A percentile compares a stretch with the other conserved stretches of the same genome.
Evolutionary conservation across 1,140 invertebrate species (phyloP).

Genomic region (Arctopsyche grandis): DNA sequence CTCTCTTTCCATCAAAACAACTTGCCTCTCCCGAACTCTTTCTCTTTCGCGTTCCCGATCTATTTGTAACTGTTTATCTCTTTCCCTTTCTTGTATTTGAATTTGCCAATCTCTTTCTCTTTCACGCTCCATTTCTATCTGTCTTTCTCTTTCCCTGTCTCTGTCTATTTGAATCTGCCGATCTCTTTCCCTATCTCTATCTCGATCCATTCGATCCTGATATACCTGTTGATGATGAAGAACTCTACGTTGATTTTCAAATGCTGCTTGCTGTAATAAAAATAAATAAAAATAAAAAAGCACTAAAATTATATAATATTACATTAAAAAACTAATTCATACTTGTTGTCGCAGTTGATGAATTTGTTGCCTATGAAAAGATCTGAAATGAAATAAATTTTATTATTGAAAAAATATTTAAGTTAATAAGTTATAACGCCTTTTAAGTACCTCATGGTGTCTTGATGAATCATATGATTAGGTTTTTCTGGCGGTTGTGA

Average conservation of each 20-base stretch:
- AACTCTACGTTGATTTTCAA: slow-evolving; percentile 51
- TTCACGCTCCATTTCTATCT: slow-evolving; percentile 43
- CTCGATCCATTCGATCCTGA: slow-evolving; percentile 51
- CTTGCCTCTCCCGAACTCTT: slow-evolving; percentile 58
- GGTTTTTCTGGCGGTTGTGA: slow-evolving; percentile 56
- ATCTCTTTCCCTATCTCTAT: slow-evolving; percentile 40
- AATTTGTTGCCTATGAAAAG: not conserved
- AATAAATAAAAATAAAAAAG: not conserved
- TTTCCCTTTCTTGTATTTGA: slow-evolving; percentile 25
- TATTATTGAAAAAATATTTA: not conserved
- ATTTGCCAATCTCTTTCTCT: slow-evolving; percentile 56
- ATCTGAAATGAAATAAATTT: not conserved
- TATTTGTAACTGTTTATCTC: slow-evolving; percentile 21
- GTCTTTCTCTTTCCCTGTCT: slow-evolving; percentile 16
- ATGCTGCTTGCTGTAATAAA: slow-evolving; percentile 22
- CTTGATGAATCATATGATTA: slow-evolving; percentile 55
- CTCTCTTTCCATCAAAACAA: slow-evolving; percentile 56
- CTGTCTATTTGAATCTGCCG: slow-evolving; percentile 22
- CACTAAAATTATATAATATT: not conserved
- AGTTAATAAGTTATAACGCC: no score
- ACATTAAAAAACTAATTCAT: not conserved
- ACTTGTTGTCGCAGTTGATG: not conserved
- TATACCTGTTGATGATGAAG: slow-evolving; percentile 54
- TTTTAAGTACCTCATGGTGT: slow-evolving; percentile 19
- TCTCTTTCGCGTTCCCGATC: slow-evolving; percentile 54